A percentile compares a stretch with the other conserved stretches of the same genome.
phyloP scores from a whole-genome alignment of 2,888 invertebrate species.

The Automeris io region DNA sequence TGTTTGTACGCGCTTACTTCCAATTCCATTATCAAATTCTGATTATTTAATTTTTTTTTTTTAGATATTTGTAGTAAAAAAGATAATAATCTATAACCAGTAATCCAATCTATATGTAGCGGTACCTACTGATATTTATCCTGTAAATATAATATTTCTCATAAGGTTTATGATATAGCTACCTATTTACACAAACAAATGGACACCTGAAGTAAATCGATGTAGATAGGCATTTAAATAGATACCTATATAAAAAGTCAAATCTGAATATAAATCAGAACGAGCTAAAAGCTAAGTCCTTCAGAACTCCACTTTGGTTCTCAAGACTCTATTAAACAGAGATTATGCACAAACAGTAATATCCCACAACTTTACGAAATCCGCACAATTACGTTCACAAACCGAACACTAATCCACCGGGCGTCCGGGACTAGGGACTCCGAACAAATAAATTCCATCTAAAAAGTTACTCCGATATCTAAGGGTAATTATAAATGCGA shows the following conservation, averaged over 20 bases:
- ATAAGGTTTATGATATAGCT: too few relatives aligned
- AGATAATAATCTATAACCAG: too few relatives aligned
- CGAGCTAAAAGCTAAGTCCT: slow-evolving; percentile 2
- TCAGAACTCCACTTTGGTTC: slow-evolving; percentile 12
- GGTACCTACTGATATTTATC: too few relatives aligned
- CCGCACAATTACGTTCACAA: slow-evolving; percentile 40
- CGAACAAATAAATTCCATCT: slow-evolving; percentile 52
- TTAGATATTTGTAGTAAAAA: too few relatives aligned
- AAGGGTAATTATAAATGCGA: slow-evolving; percentile 69
- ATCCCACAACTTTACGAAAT: slow-evolving; percentile 32
- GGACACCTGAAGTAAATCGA: too few relatives aligned
- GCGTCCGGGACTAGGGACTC: slow-evolving; percentile 41
- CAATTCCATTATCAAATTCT: too few relatives aligned
- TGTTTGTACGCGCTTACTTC: too few relatives aligned
- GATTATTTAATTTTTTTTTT: too few relatives aligned
- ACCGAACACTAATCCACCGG: slow-evolving; percentile 43
- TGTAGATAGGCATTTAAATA: not conserved
- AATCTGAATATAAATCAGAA: slow-evolving; percentile 4
- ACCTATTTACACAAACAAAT: too few relatives aligned
- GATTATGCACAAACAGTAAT: slow-evolving; percentile 25
- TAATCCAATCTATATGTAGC: too few relatives aligned
- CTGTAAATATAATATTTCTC: too few relatives aligned
- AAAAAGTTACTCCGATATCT: slow-evolving; percentile 69
- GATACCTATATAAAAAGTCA: not conserved
- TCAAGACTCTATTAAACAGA: slow-evolving; percentile 24